A percentile compares a stretch with the other conserved stretches of the same genome.
These are phyloP conservation scores for Lasioglossum pauxillum DNA, from an alignment of 2,888 invertebrate species.

Conservation along the genomic window DNA sequence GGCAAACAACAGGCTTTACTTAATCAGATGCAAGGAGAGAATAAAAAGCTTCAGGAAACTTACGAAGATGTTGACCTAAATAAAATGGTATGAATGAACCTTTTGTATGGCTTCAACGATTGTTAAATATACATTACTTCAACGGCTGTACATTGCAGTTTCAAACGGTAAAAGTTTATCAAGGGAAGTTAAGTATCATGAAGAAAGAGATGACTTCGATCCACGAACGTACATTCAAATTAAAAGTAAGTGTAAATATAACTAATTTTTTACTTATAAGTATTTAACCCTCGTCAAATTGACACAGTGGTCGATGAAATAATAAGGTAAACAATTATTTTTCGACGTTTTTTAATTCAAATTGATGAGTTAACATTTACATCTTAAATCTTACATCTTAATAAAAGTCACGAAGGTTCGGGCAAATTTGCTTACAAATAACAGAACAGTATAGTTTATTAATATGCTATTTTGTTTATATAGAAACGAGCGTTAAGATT, in stretches of 20 bases:
- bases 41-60: conserved; percentile 77
- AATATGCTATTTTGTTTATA: not conserved
- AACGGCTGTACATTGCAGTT: conserved; percentile 75
- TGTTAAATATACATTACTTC: conserved; percentile 19
- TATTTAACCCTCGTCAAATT: not conserved
- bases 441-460: too few species aligned
- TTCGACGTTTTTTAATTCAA: too few species aligned
- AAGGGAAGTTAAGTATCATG: conserved; percentile 82
- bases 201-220: conserved; percentile 84
- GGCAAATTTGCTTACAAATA: too few species aligned
- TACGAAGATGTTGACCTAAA: conserved; percentile 78
- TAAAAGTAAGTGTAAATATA: conserved; percentile 80
- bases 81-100: conserved; percentile 79
- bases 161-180: conserved; percentile 82
- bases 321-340: too few species aligned
- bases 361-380: too few species aligned
- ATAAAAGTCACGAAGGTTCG: too few species aligned
- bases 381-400: too few species aligned
- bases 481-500: conserved; percentile 84
- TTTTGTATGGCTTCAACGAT: conserved; percentile 13
- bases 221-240: conserved; percentile 83
- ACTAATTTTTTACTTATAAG: not conserved
- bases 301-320: too few species aligned
- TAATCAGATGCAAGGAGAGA: conserved; percentile 79
- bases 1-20: conserved; percentile 80